A percentile compares a stretch with the other conserved stretches of the same genome.
These are phyloP conservation scores for Microplitis demolitor DNA, from an alignment of 1,140 invertebrate species.

Conservation along the genomic window DNA sequence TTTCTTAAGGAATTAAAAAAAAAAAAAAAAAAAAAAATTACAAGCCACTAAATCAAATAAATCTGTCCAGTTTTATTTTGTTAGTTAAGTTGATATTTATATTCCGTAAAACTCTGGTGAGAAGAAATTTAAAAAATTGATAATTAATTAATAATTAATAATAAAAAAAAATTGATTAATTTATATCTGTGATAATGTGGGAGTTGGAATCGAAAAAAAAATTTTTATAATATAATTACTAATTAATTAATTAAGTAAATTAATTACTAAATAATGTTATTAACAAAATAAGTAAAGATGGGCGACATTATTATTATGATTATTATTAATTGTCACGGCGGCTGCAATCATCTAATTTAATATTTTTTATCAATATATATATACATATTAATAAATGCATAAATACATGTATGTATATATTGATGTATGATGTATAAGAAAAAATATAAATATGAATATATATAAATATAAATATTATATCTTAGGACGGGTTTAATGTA, in stretches of 20 bases:
- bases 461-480: conserved; percentile 10
- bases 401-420: too few relatives aligned
- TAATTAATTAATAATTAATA: not conserved
- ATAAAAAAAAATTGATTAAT: conserved; percentile 63
- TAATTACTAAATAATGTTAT: conserved; percentile 12
- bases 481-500: conserved; percentile 23
- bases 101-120: too few relatives aligned
- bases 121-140: not conserved
- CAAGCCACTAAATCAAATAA: conserved; percentile 66
- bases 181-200: conserved; percentile 69
- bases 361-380: not conserved
- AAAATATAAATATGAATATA: not conserved
- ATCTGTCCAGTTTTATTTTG: conserved; percentile 54
- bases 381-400: too few relatives aligned
- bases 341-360: conserved; percentile 1
- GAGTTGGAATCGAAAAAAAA: conserved; percentile 24
- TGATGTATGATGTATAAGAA: not conserved
- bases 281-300: conserved; percentile 33
- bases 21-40: conserved; percentile 13
- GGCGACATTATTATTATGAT: not conserved
- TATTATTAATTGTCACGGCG: not conserved
- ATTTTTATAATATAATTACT: not conserved
- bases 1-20: conserved; percentile 5
- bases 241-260: not conserved
- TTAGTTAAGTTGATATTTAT: too few relatives aligned